Base-by-base conservation (phyloP, 2,113 vertebrate species). In the Mormyrus lacerda region DNA sequence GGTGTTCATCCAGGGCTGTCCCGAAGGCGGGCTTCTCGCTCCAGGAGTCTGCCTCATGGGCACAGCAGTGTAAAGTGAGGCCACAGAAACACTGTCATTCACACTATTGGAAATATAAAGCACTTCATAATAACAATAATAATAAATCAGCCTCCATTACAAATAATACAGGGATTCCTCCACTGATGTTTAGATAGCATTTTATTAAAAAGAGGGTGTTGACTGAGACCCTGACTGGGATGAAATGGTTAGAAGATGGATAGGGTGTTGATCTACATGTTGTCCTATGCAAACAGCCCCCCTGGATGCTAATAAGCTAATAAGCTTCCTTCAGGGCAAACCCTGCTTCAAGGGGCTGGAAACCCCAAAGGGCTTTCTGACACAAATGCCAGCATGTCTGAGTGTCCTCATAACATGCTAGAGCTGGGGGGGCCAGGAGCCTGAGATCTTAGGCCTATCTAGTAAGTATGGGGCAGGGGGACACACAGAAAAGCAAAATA, bases 1-100 rank as follows among this genome's bases (percentile, higher is more conserved):
- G 96, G 88, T 99, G 98, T 69, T 99, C 98, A 3, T 99, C 98
- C 92, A 99, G 88, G 0, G 95, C 96, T 0, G 97, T 99, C 89
- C 98, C 98, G 79, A 99, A 99, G 0, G 98, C 98, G 8, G 98
- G 98, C 90, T 99, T 99, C 92, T 99, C 98, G 0, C 95, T 97
- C 98, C 98, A 99, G 53, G 98, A 98, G 94, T 99, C 98, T 99
- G 90, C 4, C 45, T 19, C 85, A 27, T 47, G 79, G 45, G 10
- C 15, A 10, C 27, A 69, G 31, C 61, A 31, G 10, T 31, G 27
- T 31, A 69, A 69, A 13, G n/a, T 69, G 27, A 31, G 42, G 21
- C 39, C 79, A 24, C 21, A 27, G 17, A 51, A 9, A 85, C 45
- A 0, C 35, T 15, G 7, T 79, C 69, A 39, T 15, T 79, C 73